Base-by-base conservation (phyloP, 2,113 vertebrate genomes). In the Carassius carassius region DNA sequence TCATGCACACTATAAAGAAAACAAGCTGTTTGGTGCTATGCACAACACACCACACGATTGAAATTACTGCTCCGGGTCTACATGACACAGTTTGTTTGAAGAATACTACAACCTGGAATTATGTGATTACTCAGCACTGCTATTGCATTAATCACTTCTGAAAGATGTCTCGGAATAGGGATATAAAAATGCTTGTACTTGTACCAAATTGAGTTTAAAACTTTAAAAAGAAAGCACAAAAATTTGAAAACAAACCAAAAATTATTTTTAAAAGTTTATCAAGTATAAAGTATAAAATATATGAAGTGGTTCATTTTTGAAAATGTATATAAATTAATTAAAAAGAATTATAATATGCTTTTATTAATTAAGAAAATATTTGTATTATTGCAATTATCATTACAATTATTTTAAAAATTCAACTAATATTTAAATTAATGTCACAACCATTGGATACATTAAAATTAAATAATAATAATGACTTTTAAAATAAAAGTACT, bases 41-140 rank as follows among this genome's bases (percentile, higher is more conserved):
- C 44, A 67, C 78, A 65, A 47, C 79, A 81, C 54, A 35, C 78
- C 78, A 25, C 62, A 67, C 41, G 8, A 13, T 14, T 63, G 21
- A 79, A 79, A 63, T 47, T 23, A 63, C 58, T 23, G 58, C 14
- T 37, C 35, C 14, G 35, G 10, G 32, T 44, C n/a, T 47, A 58
- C 77, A 63, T 63, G 56, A 79, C 63, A 17, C 58, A 65, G 37
- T 79, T 14, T 63, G 63, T 69, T 29, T 81, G 44, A 54, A 69
- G 63, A 54, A 6, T 1, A 10, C 19, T 58, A 37, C 67, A 82
- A 72, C 65, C 63, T 72, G 49, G 32, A 82, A 82, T 72, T 70
- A 37, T 1, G 19, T 58, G 81, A 54, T 82, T 69, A 49, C 44
- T 81, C 79, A 81, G 32, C 23, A 32, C 44, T 35, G 79, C 79